Conservation (phyloP, 2,888 invertebrate species). For the Dryobota labecula region DNA sequence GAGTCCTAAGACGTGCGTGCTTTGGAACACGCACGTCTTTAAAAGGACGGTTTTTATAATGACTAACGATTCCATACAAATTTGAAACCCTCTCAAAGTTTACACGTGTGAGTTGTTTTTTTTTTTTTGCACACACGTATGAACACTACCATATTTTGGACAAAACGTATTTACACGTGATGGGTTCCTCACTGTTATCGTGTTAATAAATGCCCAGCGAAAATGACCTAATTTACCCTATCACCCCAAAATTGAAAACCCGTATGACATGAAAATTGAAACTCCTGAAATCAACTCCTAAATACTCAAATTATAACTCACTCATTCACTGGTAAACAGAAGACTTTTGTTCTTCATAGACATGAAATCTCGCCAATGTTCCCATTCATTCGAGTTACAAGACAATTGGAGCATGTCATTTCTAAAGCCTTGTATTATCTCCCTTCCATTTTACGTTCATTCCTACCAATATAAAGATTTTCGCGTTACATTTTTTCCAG, state of each 20-base stretch:
- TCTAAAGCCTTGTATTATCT: slow-evolving; percentile 52
- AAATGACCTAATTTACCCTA: neutral
- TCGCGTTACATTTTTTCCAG: slow-evolving; percentile 47
- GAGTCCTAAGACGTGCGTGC: no score
- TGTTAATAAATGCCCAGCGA: no score
- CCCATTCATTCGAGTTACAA: slow-evolving; percentile 51
- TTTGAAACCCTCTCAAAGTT: no score
- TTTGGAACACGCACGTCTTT: no score
- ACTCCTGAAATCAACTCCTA: slow-evolving; percentile 14
- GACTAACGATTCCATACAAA: no score
- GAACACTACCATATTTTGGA: no score
- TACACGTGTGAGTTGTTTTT: no score
- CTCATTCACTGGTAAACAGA: slow-evolving; percentile 33
- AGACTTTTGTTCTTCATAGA: slow-evolving; percentile 48
- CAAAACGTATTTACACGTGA: no score
- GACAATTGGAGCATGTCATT: slow-evolving; percentile 58
- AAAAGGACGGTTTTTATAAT: no score
- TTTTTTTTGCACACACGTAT: no score
- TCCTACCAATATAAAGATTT: slow-evolving; percentile 47
- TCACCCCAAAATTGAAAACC: slow-evolving; percentile 14
- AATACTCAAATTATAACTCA: slow-evolving; percentile 18
- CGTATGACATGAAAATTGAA: slow-evolving; percentile 2
- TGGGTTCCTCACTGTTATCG: no score
- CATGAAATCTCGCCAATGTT: slow-evolving; percentile 46
- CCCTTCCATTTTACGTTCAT: slow-evolving; percentile 30